These are phyloP conservation scores for Phymatocera aterrima DNA, from an alignment of 2,888 invertebrate genomes.

Conservation along the genomic window DNA sequence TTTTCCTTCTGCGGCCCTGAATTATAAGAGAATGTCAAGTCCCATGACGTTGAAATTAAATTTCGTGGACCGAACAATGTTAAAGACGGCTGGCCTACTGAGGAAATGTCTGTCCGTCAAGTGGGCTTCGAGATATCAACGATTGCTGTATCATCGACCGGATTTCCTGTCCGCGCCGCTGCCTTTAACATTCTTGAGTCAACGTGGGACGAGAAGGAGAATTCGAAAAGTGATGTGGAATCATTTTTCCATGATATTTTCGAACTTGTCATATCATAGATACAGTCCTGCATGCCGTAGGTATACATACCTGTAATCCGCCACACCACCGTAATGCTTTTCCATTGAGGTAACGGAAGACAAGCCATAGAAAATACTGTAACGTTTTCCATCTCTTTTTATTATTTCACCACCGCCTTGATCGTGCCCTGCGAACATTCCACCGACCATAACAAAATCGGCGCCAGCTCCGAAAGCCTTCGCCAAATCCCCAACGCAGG, in stretches of 20 bases:
- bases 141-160: no score
- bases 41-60: neutral
- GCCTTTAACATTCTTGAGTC: constrained; percentile 70
- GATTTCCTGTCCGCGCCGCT: no score
- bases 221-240: neutral
- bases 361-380: constrained; percentile 95
- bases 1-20: constrained; percentile 93
- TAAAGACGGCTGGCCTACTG: no score
- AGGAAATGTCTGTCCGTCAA: no score
- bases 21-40: constrained; percentile 63
- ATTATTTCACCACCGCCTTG: constrained; percentile 92
- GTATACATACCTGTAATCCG: constrained; percentile 79
- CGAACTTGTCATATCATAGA: neutral
- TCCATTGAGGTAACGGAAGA: constrained; percentile 92
- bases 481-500: constrained; percentile 94
- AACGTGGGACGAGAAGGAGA: no score
- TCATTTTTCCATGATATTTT: no score
- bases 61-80: no score
- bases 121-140: no score
- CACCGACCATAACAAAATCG: constrained; percentile 97
- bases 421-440: constrained; percentile 95
- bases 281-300: no score
- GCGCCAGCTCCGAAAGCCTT: constrained; percentile 97
- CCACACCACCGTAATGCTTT: constrained; percentile 87
- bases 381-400: constrained; percentile 86